Evolutionary conservation across 2,113 vertebrate species (phyloP).

Genomic region (Hydropotes inermis): DNA sequence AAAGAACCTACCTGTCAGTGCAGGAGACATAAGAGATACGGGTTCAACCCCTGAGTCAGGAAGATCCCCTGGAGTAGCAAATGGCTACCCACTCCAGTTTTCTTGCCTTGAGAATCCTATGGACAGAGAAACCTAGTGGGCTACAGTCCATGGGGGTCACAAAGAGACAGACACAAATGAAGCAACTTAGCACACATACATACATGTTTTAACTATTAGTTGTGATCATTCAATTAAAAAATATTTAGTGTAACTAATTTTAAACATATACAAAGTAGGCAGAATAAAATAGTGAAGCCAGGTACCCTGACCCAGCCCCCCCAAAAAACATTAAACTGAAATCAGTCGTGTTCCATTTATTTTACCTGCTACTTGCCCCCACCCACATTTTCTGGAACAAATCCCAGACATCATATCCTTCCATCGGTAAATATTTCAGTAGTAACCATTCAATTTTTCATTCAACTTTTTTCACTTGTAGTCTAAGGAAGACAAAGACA

Average conservation of each 20-base stretch:
- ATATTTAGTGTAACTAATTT: not conserved
- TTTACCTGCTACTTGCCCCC: not conserved
- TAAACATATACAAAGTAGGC: not conserved
- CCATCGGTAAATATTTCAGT: constrained; percentile 64
- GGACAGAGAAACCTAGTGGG: not conserved
- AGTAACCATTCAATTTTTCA: constrained; percentile 53
- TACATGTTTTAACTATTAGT: not conserved
- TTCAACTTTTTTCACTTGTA: constrained; percentile 47
- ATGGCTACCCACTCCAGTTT: not conserved
- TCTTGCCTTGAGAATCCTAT: not conserved
- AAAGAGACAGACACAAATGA: not conserved
- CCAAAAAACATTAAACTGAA: not conserved
- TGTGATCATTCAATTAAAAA: not conserved
- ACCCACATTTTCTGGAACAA: constrained; percentile 30
- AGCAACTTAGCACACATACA: not conserved
- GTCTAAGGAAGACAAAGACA: constrained; percentile 56
- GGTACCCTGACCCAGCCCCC: not conserved
- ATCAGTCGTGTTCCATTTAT: not conserved
- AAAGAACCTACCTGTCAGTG: not conserved
- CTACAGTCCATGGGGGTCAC: not conserved
- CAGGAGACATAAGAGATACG: not conserved
- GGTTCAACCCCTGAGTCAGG: not conserved
- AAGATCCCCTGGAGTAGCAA: not conserved
- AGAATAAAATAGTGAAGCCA: not conserved
- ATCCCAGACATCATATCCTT: constrained; percentile 21